A percentile compares a stretch with the other conserved stretches of the same genome.
phyloP scores from a whole-genome alignment of 1,140 invertebrate species.

The Rhopalosiphum maidis region DNA sequence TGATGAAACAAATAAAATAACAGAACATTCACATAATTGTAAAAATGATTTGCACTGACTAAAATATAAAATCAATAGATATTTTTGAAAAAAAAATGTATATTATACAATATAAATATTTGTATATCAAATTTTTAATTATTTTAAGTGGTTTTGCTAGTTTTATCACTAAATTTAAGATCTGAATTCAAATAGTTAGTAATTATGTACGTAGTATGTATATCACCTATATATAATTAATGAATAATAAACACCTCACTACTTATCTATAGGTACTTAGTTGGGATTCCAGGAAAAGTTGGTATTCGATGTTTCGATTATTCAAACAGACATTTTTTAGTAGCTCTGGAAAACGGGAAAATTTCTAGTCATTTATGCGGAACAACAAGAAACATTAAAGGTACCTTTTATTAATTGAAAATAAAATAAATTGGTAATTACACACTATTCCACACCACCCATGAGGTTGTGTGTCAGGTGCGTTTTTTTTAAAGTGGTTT shows the following conservation, averaged over 20 bases:
- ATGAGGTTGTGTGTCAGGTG: conserved; percentile 49
- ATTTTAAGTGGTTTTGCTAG: not conserved
- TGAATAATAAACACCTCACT: not conserved
- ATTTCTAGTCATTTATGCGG: not conserved
- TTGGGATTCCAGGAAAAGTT: conserved; percentile 21
- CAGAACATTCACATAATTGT: not conserved
- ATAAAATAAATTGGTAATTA: not conserved
- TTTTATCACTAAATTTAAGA: not conserved
- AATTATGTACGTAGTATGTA: too few relatives aligned
- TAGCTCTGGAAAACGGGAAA: not conserved
- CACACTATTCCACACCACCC: conserved; percentile 56
- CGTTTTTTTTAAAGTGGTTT: conserved; percentile 58
- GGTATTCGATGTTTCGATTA: conserved; percentile 42
- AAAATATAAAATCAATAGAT: not conserved
- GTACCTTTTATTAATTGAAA: not conserved
- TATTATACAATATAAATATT: too few relatives aligned
- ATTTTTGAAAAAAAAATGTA: too few relatives aligned
- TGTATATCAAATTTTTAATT: too few relatives aligned
- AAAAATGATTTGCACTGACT: not conserved
- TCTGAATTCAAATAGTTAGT: not conserved
- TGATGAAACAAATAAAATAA: too few relatives aligned
- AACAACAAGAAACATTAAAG: conserved; percentile 9
- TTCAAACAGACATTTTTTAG: conserved; percentile 36
- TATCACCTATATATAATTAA: not conserved
- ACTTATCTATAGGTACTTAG: conserved; percentile 20